Evolutionary conservation across 2,797 vertebrate genomes (phyloP), one percentile per base, ranked within the genome.

Genomic region (Smutsia temminckii): DNA sequence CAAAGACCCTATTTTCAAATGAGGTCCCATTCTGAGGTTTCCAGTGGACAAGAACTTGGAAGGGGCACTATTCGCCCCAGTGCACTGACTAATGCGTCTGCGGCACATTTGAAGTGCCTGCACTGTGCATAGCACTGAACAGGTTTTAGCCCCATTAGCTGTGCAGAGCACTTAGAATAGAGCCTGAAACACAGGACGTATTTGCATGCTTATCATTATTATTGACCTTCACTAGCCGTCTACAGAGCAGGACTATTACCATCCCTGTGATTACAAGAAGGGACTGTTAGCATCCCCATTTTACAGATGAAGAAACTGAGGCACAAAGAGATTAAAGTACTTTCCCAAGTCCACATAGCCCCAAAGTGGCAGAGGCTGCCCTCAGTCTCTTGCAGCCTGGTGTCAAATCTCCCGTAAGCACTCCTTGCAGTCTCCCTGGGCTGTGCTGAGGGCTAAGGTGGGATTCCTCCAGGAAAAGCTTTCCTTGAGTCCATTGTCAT

Each of bases 81-180:
- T 1, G 21, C 29, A 3, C 1, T 0, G 21, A 9, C 27, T 7
- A 2, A 4, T 6, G 5, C 3, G 27, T 3, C 2, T 0, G 1
- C 12, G 20, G 40, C 3, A 11, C n/a, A 5, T 57, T n/a, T 5
- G 42, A 37, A 8, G 8, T 0, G 0, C 8, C 13, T 2, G 8
- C 0, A 12, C 69, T 3, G 2, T 17, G 27, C 87, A 18, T 14
- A 40, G 46, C n/a, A 1, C 63, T 1, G 10, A 0, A 2, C 0
- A 21, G 42, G 29, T 6, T 34, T 61, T 32, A 32, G 46, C 63
- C 23, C 12, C 14, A 4, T 14, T 20, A 5, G 3, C 25, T 27
- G 49, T 3, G 6, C 12, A 1, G 68, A 27, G 3, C 21, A 1
- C 32, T 8, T 14, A 68, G 59, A 51, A 14, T 10, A 6, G 11